phyloP scores from a whole-genome alignment of 2,797 vertebrate genomes.

The Sphaeramia orbicularis region DNA sequence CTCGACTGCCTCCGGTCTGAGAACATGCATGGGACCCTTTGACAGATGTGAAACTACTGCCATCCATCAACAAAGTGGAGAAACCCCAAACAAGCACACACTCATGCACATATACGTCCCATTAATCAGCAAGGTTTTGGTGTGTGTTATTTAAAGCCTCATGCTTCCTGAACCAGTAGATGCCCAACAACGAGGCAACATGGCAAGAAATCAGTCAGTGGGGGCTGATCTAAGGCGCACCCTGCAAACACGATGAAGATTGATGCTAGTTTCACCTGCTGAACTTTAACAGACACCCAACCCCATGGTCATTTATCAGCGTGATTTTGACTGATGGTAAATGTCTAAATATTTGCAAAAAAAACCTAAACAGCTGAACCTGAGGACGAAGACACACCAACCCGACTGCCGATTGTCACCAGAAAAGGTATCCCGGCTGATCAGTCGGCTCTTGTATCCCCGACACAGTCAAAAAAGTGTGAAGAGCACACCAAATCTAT shows the following conservation, averaged over 20 bases:
- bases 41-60: conserved; percentile 46
- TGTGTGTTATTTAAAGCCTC: conserved; percentile 38
- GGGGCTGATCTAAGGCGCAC: conserved; percentile 18
- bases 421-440: no score
- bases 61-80: conserved; percentile 63
- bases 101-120: conserved; percentile 13
- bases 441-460: no score
- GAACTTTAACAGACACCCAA: conserved; percentile 22
- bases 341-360: conserved; percentile 22
- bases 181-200: conserved; percentile 18
- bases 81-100: conserved; percentile 40
- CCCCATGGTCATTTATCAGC: conserved; percentile 25
- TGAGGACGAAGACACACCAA: no score
- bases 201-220: conserved; percentile 13
- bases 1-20: conserved; percentile 20
- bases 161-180: conserved; percentile 32
- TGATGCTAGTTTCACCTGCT: conserved; percentile 24
- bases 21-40: conserved; percentile 14
- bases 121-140: conserved; percentile 37
- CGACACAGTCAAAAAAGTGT: no score
- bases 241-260: conserved; percentile 23
- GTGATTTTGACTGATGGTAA: conserved; percentile 40
- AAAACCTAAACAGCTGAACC: conserved; percentile 36
- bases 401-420: no score
- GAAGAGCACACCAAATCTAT: no score